Percentiles rank a stretch among this genome's conserved stretches.
phyloP scores from a whole-genome alignment of 1,140 invertebrate genomes.

The Trachelipus rathkii region DNA sequence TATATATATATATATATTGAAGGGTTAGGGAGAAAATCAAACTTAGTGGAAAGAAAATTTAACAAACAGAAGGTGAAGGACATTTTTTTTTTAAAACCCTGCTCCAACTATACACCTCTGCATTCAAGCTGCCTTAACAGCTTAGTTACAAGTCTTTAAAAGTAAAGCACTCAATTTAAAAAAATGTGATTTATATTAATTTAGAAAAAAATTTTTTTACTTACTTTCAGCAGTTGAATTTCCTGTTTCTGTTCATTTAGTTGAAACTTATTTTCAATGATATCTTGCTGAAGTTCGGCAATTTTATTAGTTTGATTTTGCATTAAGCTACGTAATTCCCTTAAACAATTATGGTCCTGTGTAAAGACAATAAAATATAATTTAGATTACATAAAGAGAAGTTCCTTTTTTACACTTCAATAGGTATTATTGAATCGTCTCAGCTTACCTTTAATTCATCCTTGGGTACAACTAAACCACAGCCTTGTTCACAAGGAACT shows the following conservation, averaged over 20 bases:
- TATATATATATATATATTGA: no score
- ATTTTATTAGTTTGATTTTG: slow-evolving; percentile 80
- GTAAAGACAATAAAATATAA: slow-evolving; percentile 13
- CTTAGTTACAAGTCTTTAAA: no score
- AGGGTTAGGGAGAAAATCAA: no score
- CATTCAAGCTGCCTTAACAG: no score
- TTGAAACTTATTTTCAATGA: slow-evolving; percentile 77
- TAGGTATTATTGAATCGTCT: neutral
- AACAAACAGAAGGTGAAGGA: no score
- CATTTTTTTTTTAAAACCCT: no score
- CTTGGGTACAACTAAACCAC: slow-evolving; percentile 87
- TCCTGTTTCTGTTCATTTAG: slow-evolving; percentile 85
- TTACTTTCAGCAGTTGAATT: slow-evolving; percentile 74
- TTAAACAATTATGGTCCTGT: slow-evolving; percentile 84
- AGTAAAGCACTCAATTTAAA: no score
- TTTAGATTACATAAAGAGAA: neutral
- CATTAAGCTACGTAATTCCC: slow-evolving; percentile 77
- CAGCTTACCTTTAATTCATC: slow-evolving; percentile 72
- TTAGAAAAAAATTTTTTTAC: neutral
- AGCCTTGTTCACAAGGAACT: slow-evolving; percentile 85
- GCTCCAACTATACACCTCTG: no score
- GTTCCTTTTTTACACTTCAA: neutral
- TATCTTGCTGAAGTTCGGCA: slow-evolving; percentile 74
- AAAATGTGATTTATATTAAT: no score
- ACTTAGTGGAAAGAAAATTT: no score